Percentiles rank a stretch among this genome's conserved stretches.
Evolutionary conservation across 2,113 vertebrate species (phyloP).

Genomic region (Antechinus flavipes): DNA sequence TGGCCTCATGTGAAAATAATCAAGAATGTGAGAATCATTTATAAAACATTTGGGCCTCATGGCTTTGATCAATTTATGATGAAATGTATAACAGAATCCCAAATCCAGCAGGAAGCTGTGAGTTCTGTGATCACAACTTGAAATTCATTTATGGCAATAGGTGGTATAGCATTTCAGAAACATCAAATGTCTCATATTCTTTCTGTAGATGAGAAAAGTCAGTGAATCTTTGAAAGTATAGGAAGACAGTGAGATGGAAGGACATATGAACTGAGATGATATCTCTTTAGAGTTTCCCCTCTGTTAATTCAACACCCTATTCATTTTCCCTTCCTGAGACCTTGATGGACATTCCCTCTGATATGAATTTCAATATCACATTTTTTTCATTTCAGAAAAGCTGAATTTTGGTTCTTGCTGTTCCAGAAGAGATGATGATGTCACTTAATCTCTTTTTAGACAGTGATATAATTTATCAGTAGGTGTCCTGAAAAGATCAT

Average conservation of each 20-base stretch:
- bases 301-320: accelerated
- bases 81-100: not conserved
- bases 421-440: not conserved
- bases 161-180: not conserved
- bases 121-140: not conserved
- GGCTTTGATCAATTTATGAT: slow-evolving; percentile 62
- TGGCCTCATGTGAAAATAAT: slow-evolving; percentile 49
- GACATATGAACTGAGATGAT: not conserved
- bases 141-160: slow-evolving; percentile 53
- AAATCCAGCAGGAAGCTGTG: slow-evolving; percentile 18
- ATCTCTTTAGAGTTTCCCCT: slow-evolving; percentile 34
- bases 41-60: not conserved
- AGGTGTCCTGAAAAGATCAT: not conserved
- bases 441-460: not conserved
- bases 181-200: slow-evolving; percentile 50
- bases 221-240: not conserved
- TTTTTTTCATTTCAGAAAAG: not conserved
- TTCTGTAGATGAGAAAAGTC: slow-evolving; percentile 38
- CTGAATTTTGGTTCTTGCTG: not conserved
- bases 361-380: not conserved
- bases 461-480: not conserved
- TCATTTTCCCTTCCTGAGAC: not conserved
- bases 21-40: slow-evolving; percentile 63
- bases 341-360: not conserved
- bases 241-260: not conserved